Evolutionary conservation across 2,113 vertebrate species (phyloP), one percentile per base, ranked within the genome.

Genomic region (Pholis gunnellus): DNA sequence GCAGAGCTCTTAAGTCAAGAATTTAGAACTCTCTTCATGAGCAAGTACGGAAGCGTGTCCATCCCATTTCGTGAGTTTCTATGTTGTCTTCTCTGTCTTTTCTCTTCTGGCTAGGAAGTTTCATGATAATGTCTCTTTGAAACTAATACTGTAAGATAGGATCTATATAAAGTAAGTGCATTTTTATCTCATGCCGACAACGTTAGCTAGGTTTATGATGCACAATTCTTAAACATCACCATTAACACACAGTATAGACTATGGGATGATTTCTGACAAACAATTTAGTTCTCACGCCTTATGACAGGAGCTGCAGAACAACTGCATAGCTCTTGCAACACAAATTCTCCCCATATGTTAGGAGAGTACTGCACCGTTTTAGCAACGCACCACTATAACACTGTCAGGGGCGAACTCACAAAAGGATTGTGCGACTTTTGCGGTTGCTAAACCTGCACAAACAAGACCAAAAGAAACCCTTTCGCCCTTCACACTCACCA

Each of bases 11-110:
- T 17, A 29, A 27, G 20, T 75, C 20, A 34, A 63, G 22, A 52
- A 60, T 75, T 42, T 36, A 66, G 7, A 70, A 9, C 48, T 67
- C 17, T 68, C 64, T 73, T 48, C 44, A 27, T 34, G 10, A 64
- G 61, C 25, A 29, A 57, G 27, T 31, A n/a, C 10, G 6, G n/a
- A 48, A 18, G 46, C 20, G 48, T 57, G 18, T 48, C 60, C 65
- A 59, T 59, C 22, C 6, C 4, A 42, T 25, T 71, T 42, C 25
- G 4, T 10, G 20, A 22, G 6, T 54, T 60, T 42, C 40, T 65
- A 2, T 11, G 6, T 13, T 31, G n/a, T 54, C n/a, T 20, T 44
- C 6, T 22, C 63, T 42, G n/a, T 31, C 48, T 67, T 56, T 44
- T 14, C 17, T 57, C 2, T 27, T 46, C 38, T 42, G 22, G 3